Conservation (phyloP, 2,113 vertebrate species). For the Accipiter virgatus region DNA sequence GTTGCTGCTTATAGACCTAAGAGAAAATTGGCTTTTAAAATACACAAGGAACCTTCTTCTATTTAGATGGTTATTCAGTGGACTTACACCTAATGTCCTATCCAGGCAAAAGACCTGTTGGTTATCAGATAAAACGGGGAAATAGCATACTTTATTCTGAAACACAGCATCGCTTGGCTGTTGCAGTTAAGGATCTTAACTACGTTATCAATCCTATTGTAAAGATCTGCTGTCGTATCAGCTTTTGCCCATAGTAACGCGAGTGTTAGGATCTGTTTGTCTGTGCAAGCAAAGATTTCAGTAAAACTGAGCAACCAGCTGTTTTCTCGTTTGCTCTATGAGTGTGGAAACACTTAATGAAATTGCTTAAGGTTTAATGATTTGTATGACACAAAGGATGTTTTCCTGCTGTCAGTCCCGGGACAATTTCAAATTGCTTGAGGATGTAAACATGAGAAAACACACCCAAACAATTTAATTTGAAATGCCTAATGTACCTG, state of each 20-base stretch:
- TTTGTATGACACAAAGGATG: conserved; percentile 9
- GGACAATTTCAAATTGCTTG: conserved; percentile 22
- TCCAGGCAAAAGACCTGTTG: neutral
- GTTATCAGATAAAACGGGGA: neutral
- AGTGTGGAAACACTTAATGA: conserved; percentile 31
- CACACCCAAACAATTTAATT: conserved; percentile 18
- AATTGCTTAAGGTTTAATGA: conserved; percentile 52
- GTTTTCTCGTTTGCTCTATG: conserved; percentile 13
- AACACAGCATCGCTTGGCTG: neutral
- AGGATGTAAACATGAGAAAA: conserved; percentile 22
- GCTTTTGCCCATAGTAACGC: neutral
- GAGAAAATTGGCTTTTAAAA: neutral
- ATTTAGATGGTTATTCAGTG: neutral
- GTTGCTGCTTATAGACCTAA: neutral
- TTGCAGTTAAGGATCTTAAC: neutral
- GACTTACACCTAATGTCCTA: neutral
- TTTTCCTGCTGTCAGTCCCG: conserved; percentile 45
- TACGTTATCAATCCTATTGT: neutral
- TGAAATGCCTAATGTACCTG: conserved; percentile 26
- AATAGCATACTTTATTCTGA: neutral
- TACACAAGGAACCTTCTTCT: neutral
- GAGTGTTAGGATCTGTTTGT: neutral
- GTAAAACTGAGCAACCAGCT: neutral
- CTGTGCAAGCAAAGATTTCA: neutral
- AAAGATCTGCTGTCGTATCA: neutral